Conservation (phyloP, 2,888 invertebrate genomes). For the Thelaira solivaga region DNA sequence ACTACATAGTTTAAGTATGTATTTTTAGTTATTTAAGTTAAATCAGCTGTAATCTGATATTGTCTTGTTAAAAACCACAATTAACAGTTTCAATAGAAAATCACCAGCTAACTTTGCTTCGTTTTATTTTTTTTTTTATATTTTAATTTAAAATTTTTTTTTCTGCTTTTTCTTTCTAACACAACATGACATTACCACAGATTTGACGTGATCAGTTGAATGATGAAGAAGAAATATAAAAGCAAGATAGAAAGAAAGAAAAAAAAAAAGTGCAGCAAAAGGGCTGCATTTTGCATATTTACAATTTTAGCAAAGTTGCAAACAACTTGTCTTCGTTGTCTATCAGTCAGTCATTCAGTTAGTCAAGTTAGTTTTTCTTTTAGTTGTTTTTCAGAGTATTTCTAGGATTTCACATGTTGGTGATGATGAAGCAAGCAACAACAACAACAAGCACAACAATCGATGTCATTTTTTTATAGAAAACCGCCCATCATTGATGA, state of each 20-base stretch:
- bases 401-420: conserved; percentile 52
- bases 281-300: conserved; percentile 46
- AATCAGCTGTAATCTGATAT: conserved; percentile 62
- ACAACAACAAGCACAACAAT: conserved; percentile 48
- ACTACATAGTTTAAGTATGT: conserved; percentile 30
- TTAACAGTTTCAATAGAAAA: conserved; percentile 63
- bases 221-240: conserved; percentile 7
- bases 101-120: conserved; percentile 55
- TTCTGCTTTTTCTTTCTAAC: conserved; percentile 3
- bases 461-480: conserved; percentile 58
- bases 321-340: conserved; percentile 62
- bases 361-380: conserved; percentile 30
- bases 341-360: conserved; percentile 45
- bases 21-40: conserved; percentile 44
- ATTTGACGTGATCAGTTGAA: conserved; percentile 56
- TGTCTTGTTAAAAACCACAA: conserved; percentile 62
- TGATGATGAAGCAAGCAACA: conserved; percentile 22
- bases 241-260: too few species aligned
- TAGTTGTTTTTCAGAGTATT: conserved; percentile 33
- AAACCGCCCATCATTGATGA: conserved; percentile 62
- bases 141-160: too few species aligned
- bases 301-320: conserved; percentile 48
- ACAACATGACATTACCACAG: conserved; percentile 56
- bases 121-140: conserved; percentile 16
- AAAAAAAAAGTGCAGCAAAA: conserved; percentile 15